Base-by-base conservation (phyloP, 30 jellyfish, hydroid and myxozoan species). In the Aurelia aurita region DNA sequence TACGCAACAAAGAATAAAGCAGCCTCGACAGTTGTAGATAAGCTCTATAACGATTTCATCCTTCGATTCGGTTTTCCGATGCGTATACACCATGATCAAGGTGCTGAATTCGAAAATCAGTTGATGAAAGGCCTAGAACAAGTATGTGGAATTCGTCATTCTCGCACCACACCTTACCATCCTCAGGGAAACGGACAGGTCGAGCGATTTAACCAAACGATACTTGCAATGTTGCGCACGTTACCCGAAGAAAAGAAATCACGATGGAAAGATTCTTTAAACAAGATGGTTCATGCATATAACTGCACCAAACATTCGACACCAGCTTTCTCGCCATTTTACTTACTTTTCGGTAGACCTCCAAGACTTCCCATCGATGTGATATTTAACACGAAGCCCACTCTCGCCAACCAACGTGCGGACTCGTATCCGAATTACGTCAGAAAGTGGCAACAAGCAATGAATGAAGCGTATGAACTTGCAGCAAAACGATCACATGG, bases 41-140 rank as follows among this genome's bases (percentile, higher is more conserved):
- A 80, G 15, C 84, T 82, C 27, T 82, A 68, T 46, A 68, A 68
- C 19, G 88, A 84, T 23, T 70, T 72, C 62, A 49, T 70, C 46
- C 61, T 84, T 13, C 89, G 94, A 2, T 84, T 84, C 44, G 94
- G 87, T 19, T 46, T 84, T 23, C 87, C 94, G 4, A 23, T 14
- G 29, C 19, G 20, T 9, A 71, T 84, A 23, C 82, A 74, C 79
- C 89, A 53, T 32, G n/a, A 58, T 58, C 31, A 58, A 18, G 31
- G 69, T 18, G n/a, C 31, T 58, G 69, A n/a, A n/a, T n/a, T n/a
- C n/a, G n/a, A n/a, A n/a, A n/a, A n/a, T n/a, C n/a, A n/a, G n/a
- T n/a, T n/a, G n/a, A n/a, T n/a, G n/a, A n/a, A n/a, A n/a, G n/a
- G n/a, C n/a, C n/a, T n/a, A n/a, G n/a, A n/a, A n/a, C n/a, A n/a